Conservation (phyloP, 2,797 vertebrate genomes). For the Prunella strophiata region DNA sequence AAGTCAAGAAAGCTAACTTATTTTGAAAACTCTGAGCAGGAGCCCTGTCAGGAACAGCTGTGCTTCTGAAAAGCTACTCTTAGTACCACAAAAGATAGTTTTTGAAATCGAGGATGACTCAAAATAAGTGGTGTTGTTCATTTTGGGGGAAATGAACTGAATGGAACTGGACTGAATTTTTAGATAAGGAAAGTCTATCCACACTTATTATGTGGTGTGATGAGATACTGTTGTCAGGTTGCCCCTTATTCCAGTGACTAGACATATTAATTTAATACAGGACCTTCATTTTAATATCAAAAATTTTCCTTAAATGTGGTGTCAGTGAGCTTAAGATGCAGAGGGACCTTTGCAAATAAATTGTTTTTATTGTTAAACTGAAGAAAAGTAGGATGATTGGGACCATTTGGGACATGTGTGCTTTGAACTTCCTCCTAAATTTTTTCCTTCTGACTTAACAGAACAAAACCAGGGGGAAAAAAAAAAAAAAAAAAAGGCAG, state of each 20-base stretch:
- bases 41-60: not conserved
- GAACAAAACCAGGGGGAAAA: not conserved
- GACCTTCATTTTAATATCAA: not conserved
- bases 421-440: conserved; percentile 14
- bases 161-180: not conserved
- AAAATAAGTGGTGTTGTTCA: not conserved
- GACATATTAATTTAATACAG: not conserved
- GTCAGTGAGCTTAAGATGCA: not conserved
- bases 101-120: not conserved
- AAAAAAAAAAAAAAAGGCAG: conserved; percentile 10
- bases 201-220: not conserved
- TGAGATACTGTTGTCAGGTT: not conserved
- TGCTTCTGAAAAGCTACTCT: not conserved
- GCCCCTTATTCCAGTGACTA: not conserved
- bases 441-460: conserved; percentile 35
- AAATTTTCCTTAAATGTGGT: not conserved
- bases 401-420: not conserved
- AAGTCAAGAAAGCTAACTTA: not conserved
- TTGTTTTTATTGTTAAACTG: not conserved
- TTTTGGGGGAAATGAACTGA: not conserved
- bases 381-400: not conserved
- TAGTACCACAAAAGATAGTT: not conserved
- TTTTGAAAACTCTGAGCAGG: not conserved
- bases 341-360: not conserved
- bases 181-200: not conserved